phyloP scores from a whole-genome alignment of 2,113 vertebrate genomes.

The Sphyrna mokarran region DNA sequence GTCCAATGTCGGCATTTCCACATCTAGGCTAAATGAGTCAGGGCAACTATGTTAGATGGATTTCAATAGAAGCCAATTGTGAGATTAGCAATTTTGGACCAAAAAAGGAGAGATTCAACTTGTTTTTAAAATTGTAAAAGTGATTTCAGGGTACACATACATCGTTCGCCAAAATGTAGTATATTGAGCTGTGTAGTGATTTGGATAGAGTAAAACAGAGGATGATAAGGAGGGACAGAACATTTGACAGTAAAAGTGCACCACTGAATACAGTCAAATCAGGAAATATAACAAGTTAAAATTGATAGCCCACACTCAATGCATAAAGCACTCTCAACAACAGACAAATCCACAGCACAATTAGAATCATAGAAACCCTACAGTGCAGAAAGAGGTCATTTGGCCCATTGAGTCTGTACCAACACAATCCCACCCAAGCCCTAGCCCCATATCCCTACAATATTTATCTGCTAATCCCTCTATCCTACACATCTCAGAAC shows the following conservation, averaged over 20 bases:
- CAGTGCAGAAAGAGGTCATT: too few species aligned
- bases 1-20: too few species aligned
- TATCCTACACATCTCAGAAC: too few species aligned
- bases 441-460: too few species aligned
- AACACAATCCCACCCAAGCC: too few species aligned
- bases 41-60: background rate
- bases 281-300: background rate
- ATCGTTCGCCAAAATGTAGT: background rate
- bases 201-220: background rate
- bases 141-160: background rate
- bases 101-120: constrained; percentile 31
- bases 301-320: background rate
- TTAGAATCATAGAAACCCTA: background rate
- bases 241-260: background rate
- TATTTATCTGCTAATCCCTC: too few species aligned
- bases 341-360: background rate
- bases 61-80: background rate
- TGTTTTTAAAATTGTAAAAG: background rate
- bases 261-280: background rate
- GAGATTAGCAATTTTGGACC: background rate
- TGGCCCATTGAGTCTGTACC: too few species aligned
- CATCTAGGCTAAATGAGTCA: background rate
- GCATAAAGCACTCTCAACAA: background rate
- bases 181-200: background rate
- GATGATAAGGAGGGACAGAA: background rate